These are phyloP conservation scores for Cryptocheilus praepositus DNA, from an alignment of 2,888 invertebrate genomes.

Conservation along the genomic window DNA sequence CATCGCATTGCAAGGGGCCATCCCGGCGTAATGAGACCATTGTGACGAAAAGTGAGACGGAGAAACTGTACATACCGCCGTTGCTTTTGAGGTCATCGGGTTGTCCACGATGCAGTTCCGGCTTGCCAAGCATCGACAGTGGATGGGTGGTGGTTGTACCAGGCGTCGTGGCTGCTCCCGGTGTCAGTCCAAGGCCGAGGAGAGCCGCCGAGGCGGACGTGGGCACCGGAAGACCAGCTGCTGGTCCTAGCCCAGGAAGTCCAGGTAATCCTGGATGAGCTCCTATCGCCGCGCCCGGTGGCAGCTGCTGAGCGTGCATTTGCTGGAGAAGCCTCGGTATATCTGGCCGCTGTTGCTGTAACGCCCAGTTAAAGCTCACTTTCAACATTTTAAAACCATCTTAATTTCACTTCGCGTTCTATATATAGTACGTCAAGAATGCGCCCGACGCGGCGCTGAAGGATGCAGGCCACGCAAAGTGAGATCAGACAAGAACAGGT, in stretches of 20 bases:
- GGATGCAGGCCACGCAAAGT: too few species aligned
- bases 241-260: conserved; percentile 75
- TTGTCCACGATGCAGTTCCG: conserved; percentile 82
- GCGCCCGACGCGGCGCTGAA: too few species aligned
- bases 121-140: conserved; percentile 85
- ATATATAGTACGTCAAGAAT: too few species aligned
- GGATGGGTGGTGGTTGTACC: conserved; percentile 84
- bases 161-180: conserved; percentile 77
- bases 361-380: conserved; percentile 44
- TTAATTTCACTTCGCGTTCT: too few species aligned
- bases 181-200: conserved; percentile 73
- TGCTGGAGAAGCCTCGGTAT: conserved; percentile 90
- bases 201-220: conserved; percentile 75
- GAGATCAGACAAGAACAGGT: too few species aligned
- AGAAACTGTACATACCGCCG: conserved; percentile 79
- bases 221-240: conserved; percentile 74
- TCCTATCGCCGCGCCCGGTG: conserved; percentile 84
- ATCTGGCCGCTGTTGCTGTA: conserved; percentile 90
- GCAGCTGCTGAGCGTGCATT: conserved; percentile 92
- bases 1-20: too few species aligned
- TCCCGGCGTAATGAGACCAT: not conserved
- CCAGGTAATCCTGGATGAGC: conserved; percentile 81
- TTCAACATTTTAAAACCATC: too few species aligned
- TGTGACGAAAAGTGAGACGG: conserved; percentile 8
- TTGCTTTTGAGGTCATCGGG: conserved; percentile 85